Percentiles rank a stretch among this genome's conserved stretches.
These are phyloP conservation scores for Epirrita christyi DNA, from an alignment of 2,888 invertebrate species.

Conservation along the genomic window DNA sequence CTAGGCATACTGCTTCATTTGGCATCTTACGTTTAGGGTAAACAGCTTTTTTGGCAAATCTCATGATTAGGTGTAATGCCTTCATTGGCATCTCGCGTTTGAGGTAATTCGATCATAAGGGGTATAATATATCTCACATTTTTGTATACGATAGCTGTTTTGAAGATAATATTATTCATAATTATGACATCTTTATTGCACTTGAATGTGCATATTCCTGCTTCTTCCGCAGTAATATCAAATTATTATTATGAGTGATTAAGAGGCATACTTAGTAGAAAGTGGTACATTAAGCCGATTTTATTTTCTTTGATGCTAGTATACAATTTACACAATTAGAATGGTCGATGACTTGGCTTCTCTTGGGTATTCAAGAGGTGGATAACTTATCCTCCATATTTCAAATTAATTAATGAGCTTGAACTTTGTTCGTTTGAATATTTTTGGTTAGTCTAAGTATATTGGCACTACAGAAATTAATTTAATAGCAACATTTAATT, in stretches of 20 bases:
- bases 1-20: too few relatives aligned
- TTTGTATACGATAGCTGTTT: conserved; percentile 14
- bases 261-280: conserved; percentile 43
- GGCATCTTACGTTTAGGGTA: too few relatives aligned
- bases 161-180: conserved; percentile 32
- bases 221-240: conserved; percentile 46
- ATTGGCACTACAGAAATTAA: not conserved
- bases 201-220: conserved; percentile 40
- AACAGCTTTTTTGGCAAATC: too few relatives aligned
- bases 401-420: not conserved
- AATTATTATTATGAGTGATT: conserved; percentile 40
- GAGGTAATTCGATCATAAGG: too few relatives aligned
- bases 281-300: conserved; percentile 47
- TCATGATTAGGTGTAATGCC: too few relatives aligned
- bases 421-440: not conserved
- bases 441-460: not conserved
- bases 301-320: conserved; percentile 31
- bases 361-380: conserved; percentile 3
- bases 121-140: not conserved
- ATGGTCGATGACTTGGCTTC: conserved; percentile 1
- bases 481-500: too few relatives aligned
- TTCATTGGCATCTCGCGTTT: too few relatives aligned
- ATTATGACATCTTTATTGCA: conserved; percentile 48
- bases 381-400: conserved; percentile 7
- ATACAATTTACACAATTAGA: conserved; percentile 17